Base-by-base conservation (phyloP, 2,113 vertebrate genomes). In the Myotis lucifugus region DNA sequence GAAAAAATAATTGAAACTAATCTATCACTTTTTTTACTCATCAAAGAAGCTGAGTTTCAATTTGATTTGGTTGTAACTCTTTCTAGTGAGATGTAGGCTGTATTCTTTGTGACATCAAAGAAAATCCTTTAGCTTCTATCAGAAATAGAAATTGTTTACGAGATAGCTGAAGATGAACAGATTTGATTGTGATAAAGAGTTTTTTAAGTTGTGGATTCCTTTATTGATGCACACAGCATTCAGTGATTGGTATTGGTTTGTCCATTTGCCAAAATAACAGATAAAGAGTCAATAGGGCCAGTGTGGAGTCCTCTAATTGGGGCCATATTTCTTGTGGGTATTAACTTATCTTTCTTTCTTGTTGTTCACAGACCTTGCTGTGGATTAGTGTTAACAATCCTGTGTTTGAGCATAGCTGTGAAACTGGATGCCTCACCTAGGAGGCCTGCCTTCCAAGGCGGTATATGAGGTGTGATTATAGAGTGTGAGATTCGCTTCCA, bases 381-480 rank as follows among this genome's bases (percentile, higher is more conserved):
- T 91, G 94, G 91, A 88, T 95, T 94, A 93, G 92, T 93, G 82
- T 96, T 97, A 93, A 95, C 90, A 96, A 42, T 85, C 88, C 29
- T 61, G 64, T 92, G 70, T 90, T 92, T 92, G 91, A 95, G 83
- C 13, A 34, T 4, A 88, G 64, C 94, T 86, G 56, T 95, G 96
- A 97, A 95, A 97, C 69, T 21, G 0, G 73, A 96, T 74, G 92
- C 96, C 90, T 90, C 82, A 56, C 78, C 32, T 48, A 46, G 87
- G 94, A 93, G 96, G 64, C 92, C 90, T 78, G 73, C 67, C 91
- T 66, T 93, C 94, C 52, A 19, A 11, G 88, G 96, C 6, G 25
- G 77, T 92, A 40, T 92, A 70, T 56, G 96, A 95, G 96, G 95
- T 97, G 95, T 95, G 96, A 95, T 69, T 84, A 10, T 88, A 56